Evolutionary conservation across 1,140 invertebrate genomes (phyloP).

Genomic region (Lineus longissimus): DNA sequence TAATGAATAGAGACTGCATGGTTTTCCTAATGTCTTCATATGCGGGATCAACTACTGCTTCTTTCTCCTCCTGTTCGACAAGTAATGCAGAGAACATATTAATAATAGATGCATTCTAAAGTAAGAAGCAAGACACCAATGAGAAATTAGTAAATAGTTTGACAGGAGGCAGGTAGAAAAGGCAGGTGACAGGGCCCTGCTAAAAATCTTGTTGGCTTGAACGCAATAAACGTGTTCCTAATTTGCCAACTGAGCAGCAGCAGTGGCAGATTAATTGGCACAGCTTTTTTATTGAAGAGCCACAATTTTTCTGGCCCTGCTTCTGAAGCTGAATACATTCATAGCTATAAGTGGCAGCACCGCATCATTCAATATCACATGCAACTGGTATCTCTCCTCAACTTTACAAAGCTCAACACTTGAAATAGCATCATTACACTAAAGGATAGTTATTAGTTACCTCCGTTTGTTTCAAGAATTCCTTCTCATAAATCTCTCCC

Average conservation of each 20-base stretch:
- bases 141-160: too few species aligned
- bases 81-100: constrained; percentile 7
- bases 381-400: neutral
- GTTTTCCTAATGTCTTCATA: constrained; percentile 68
- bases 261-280: too few species aligned
- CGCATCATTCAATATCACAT: neutral
- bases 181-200: too few species aligned
- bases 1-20: constrained; percentile 76
- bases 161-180: too few species aligned
- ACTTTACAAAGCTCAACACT: neutral
- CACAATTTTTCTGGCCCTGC: neutral
- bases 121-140: too few species aligned
- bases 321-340: neutral
- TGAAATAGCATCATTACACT: too few species aligned
- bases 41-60: constrained; percentile 64
- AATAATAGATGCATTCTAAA: neutral
- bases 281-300: neutral
- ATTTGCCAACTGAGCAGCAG: too few species aligned
- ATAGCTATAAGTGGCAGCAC: neutral
- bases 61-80: constrained; percentile 55
- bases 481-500: constrained; percentile 88
- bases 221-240: too few species aligned
- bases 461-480: constrained; percentile 80
- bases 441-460: constrained; percentile 46
- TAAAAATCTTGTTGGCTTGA: too few species aligned